A percentile compares a stretch with the other conserved stretches of the same genome.
Evolutionary conservation across 23 tunicate species (phyloP).

Genomic region (Phallusia fumigata): DNA sequence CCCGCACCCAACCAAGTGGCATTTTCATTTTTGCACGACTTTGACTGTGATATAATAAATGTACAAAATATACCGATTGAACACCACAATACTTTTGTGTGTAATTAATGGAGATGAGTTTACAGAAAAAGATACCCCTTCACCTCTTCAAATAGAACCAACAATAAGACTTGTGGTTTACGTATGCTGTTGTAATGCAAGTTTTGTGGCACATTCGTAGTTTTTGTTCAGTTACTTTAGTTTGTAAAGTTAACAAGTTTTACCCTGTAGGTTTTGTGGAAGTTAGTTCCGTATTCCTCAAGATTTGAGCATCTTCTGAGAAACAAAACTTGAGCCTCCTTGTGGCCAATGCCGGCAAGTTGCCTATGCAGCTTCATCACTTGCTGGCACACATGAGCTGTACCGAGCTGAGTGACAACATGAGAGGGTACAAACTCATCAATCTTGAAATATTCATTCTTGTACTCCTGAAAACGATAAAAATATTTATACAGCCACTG

Average conservation of each 20-base stretch:
- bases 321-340: constrained; percentile 36
- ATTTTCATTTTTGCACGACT: constrained; percentile 39
- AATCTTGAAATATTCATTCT: constrained; percentile 22
- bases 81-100: no score
- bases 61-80: no score
- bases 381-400: constrained; percentile 22
- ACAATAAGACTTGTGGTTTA: no score
- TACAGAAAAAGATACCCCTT: no score
- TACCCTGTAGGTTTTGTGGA: constrained; percentile 39
- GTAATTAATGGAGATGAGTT: no score
- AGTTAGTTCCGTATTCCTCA: constrained; percentile 55
- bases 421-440: constrained; percentile 35
- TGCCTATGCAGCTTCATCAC: constrained; percentile 36
- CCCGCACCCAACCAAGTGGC: constrained; percentile 52
- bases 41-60: constrained; percentile 19
- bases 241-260: not conserved
- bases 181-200: no score
- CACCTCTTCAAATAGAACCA: no score
- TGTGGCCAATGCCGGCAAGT: constrained; percentile 51
- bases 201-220: no score
- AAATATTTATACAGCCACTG: not conserved
- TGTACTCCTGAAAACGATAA: not conserved
- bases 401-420: constrained; percentile 20
- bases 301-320: constrained; percentile 34
- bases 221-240: not conserved